Evolutionary conservation across 2,797 vertebrate genomes (phyloP).

Genomic region (Streptopelia turtur): DNA sequence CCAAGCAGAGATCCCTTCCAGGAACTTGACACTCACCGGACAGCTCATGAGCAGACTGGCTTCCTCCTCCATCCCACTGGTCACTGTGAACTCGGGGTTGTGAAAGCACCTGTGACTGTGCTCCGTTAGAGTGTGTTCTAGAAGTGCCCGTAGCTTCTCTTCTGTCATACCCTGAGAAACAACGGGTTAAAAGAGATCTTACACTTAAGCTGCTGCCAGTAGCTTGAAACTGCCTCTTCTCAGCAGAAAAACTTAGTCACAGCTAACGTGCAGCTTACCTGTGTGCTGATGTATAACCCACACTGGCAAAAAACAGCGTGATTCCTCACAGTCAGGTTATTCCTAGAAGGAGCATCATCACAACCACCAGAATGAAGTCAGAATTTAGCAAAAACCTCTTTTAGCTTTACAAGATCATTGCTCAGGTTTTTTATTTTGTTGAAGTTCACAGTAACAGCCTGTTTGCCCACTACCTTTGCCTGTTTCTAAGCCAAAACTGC

Average conservation of each 20-base stretch:
- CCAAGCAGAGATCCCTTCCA: neutral
- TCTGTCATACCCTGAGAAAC: conserved; percentile 75
- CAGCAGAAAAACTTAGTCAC: neutral
- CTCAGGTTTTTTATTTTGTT: neutral
- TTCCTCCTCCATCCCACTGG: conserved; percentile 76
- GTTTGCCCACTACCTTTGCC: neutral
- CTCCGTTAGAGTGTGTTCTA: conserved; percentile 83
- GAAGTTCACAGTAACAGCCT: neutral
- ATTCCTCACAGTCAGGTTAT: conserved; percentile 82
- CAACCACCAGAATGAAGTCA: neutral
- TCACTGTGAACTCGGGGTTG: conserved; percentile 86
- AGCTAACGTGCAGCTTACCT: conserved; percentile 75
- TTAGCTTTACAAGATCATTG: neutral
- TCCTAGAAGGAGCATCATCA: conserved; percentile 76
- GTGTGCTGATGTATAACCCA: conserved; percentile 86
- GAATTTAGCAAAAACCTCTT: neutral
- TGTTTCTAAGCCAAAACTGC: neutral
- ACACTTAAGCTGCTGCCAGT: rapidly evolving
- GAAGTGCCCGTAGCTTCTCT: conserved; percentile 75
- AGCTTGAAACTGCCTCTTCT: neutral
- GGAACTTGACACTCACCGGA: conserved; percentile 71
- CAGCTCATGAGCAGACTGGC: conserved; percentile 88
- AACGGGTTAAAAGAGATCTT: neutral
- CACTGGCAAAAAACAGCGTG: conserved; percentile 85
- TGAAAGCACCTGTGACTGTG: conserved; percentile 85